Base-by-base conservation (phyloP, 2,797 vertebrate genomes). In the Prunella strophiata region DNA sequence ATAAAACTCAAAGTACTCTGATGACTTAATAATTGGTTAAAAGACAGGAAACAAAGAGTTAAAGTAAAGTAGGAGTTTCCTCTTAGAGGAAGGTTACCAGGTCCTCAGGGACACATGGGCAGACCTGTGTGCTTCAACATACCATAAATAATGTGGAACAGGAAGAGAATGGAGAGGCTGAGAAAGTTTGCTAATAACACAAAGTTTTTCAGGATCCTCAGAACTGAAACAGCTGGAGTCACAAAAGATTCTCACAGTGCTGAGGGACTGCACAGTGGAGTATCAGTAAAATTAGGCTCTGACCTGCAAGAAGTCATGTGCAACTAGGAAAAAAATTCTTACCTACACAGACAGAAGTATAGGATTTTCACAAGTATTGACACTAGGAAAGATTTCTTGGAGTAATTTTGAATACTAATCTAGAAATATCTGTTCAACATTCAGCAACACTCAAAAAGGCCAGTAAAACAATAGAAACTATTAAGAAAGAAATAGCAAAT, bases 21-120 rank as follows among this genome's bases (percentile, higher is more conserved):
- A 87, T 79, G 59, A 73, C 63, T 91, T 93, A 82, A 81, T 90
- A 91, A 93, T 48, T 87, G 26, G 55, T 82, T 73, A 72, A 89
- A 91, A 85, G 68, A 68, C 61, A 89, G 54, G 57, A 83, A 95
- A 81, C 12, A 72, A 94, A 76, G 65, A 89, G 79, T 93, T 85
- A 89, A 92, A 90, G 52, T 57, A 57, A 96, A 88, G 68, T 74
- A 55, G 72, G 32, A 4, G 21, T 94, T 92, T 89, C 68, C 85
- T 91, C 50, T 65, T 54, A 63, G 61, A 93, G 61, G 65, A 96
- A 95, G 72, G 52, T 83, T 67, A 67, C 54, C 30, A 30, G 42
- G 9, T 72, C 85, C 13, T 2, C 54, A 71, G 85, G 72, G 82
- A 91, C 21, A 12, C 18, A 1, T 1, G 5, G 3, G 4, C 38